These are phyloP conservation scores for Scrobipalpa costella DNA, from an alignment of 2,888 invertebrate species.

Conservation along the genomic window DNA sequence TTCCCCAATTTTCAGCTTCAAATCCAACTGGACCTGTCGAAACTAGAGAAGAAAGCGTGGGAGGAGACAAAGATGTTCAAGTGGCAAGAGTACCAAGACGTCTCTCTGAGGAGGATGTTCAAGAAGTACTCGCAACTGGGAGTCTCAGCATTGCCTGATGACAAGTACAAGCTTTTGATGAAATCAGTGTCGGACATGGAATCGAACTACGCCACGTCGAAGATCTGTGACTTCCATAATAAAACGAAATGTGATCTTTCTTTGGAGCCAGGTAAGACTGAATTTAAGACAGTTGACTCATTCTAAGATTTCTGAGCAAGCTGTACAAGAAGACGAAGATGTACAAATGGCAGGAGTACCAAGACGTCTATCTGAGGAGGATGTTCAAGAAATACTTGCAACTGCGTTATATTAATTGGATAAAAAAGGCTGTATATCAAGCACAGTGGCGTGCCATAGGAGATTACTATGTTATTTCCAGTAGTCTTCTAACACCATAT, in stretches of 20 bases:
- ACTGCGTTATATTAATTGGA: no score
- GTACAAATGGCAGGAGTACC: constrained; percentile 87
- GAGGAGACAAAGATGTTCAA: constrained; percentile 84
- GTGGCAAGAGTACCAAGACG: constrained; percentile 87
- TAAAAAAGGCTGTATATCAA: no score
- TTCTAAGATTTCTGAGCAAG: no score
- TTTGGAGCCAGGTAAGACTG: constrained; percentile 85
- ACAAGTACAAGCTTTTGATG: constrained; percentile 83
- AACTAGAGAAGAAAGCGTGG: constrained; percentile 84
- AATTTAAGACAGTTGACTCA: neutral
- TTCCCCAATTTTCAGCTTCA: constrained; percentile 54
- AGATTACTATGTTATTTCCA: no score
- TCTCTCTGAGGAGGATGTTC: constrained; percentile 87
- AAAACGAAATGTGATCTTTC: constrained; percentile 84
- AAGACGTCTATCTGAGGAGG: constrained; percentile 84
- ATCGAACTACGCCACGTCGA: constrained; percentile 88
- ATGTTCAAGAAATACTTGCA: constrained; percentile 88
- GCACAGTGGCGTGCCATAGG: no score
- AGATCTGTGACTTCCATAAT: constrained; percentile 86
- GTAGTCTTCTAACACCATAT: no score
- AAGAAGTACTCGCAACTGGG: constrained; percentile 87
- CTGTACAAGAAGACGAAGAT: constrained; percentile 83
- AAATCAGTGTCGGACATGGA: constrained; percentile 87
- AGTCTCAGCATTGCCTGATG: constrained; percentile 85
- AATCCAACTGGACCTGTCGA: constrained; percentile 66